phyloP scores from a whole-genome alignment of 2,113 vertebrate species.

The Helogale parvula region DNA sequence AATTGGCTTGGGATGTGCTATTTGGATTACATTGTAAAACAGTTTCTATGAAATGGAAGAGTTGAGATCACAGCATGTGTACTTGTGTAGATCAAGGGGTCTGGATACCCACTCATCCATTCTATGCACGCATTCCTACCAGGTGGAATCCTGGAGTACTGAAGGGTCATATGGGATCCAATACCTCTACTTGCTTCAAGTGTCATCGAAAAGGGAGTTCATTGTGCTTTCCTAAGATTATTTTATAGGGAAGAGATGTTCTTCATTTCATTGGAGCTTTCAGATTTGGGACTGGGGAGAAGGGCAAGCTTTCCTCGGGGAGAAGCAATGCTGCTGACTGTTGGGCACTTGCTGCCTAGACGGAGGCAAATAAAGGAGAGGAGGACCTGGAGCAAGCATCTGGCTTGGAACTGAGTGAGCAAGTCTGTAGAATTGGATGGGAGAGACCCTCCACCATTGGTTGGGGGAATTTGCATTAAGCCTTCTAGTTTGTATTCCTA shows the following conservation, averaged over 20 bases:
- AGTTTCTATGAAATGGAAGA: background rate
- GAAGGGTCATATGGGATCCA: background rate
- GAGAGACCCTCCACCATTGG: background rate
- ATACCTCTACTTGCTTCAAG: background rate
- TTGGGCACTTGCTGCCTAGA: background rate
- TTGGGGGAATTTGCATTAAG: background rate
- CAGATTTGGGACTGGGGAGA: background rate
- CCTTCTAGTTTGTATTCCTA: background rate
- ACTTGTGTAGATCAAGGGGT: accelerated
- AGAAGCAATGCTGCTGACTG: background rate
- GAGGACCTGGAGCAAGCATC: background rate
- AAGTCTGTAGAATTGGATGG: background rate
- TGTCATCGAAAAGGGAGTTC: background rate
- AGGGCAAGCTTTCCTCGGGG: background rate
- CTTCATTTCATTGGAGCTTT: background rate
- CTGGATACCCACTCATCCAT: background rate
- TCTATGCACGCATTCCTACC: background rate
- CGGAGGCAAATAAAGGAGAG: background rate
- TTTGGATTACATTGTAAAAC: background rate
- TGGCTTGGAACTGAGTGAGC: too few species aligned
- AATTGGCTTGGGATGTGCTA: background rate
- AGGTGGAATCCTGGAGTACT: background rate
- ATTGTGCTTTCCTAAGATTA: background rate
- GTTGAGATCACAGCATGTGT: background rate
- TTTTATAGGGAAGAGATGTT: background rate